Conservation (phyloP, 2,888 invertebrate species). For the Eupelmus urozonus region DNA sequence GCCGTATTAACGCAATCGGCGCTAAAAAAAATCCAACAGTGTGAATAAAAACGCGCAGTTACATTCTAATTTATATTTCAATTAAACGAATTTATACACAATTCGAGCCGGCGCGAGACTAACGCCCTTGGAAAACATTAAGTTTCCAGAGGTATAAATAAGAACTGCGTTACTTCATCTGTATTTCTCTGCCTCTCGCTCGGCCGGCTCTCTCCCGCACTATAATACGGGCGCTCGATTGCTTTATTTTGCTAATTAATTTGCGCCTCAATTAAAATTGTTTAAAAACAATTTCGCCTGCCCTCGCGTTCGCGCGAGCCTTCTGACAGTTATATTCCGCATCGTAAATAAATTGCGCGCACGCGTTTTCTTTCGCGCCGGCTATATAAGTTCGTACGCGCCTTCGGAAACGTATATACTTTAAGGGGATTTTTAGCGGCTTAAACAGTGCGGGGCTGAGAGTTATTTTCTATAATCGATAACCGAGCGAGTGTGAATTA, state of each 20-base stretch:
- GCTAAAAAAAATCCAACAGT: no score
- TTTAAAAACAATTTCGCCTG: constrained; percentile 29
- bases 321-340: constrained; percentile 3
- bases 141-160: constrained; percentile 13
- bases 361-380: not conserved
- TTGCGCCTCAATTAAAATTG: constrained; percentile 46
- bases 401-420: no score
- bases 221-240: not conserved
- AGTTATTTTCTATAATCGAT: constrained; percentile 30
- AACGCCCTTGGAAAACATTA: constrained; percentile 18
- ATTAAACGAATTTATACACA: constrained; percentile 6
- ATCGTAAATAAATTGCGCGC: constrained; percentile 36
- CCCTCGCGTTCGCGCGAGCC: not conserved
- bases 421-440: not conserved
- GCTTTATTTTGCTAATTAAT: constrained; percentile 51
- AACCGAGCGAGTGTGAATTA: constrained; percentile 4
- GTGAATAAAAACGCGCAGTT: not conserved
- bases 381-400: constrained; percentile 1
- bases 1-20: no score
- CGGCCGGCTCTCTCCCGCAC: not conserved
- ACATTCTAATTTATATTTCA: constrained; percentile 21
- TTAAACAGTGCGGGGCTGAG: constrained; percentile 1
- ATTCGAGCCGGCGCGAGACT: constrained; percentile 7
- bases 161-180: constrained; percentile 12
- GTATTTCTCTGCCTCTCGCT: not conserved